A percentile compares a stretch with the other conserved stretches of the same genome.
Conservation (phyloP, 1,140 invertebrate genomes). For the Caligus rogercresseyi region DNA sequence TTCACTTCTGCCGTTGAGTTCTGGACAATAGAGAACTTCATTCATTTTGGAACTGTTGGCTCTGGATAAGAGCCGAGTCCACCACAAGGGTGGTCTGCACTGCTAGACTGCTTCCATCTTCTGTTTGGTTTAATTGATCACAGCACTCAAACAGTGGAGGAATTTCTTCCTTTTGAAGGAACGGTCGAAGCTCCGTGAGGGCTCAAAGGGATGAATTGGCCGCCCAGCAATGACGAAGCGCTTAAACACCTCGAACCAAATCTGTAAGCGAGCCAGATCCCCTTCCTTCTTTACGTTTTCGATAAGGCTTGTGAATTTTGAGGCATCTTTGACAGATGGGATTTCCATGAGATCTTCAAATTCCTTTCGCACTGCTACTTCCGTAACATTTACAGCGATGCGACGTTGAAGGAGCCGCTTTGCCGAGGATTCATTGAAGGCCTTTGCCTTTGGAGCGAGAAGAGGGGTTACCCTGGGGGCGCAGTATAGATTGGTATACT, state of each 20-base stretch:
- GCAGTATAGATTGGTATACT: slow-evolving; percentile 4
- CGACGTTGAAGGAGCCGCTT: background rate
- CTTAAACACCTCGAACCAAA: slow-evolving; percentile 16
- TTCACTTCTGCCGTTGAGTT: no score
- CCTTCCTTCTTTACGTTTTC: background rate
- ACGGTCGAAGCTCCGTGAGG: background rate
- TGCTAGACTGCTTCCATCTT: background rate
- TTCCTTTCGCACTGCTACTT: background rate
- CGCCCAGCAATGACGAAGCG: background rate
- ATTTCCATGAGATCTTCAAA: background rate
- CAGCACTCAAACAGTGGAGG: background rate
- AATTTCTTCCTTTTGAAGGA: background rate
- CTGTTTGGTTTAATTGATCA: no score
- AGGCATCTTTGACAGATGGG: background rate
- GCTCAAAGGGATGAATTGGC: slow-evolving; percentile 1
- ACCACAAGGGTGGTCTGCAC: background rate
- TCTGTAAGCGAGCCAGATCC: background rate
- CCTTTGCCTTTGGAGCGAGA: background rate
- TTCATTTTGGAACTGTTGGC: background rate
- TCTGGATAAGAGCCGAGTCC: background rate
- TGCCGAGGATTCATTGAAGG: background rate
- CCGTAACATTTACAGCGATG: background rate
- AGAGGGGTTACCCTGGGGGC: background rate
- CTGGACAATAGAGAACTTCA: background rate
- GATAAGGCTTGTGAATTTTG: background rate